phyloP scores from a whole-genome alignment of 92 coral and sea anemone genomes.

The Zoanthus sociatus region DNA sequence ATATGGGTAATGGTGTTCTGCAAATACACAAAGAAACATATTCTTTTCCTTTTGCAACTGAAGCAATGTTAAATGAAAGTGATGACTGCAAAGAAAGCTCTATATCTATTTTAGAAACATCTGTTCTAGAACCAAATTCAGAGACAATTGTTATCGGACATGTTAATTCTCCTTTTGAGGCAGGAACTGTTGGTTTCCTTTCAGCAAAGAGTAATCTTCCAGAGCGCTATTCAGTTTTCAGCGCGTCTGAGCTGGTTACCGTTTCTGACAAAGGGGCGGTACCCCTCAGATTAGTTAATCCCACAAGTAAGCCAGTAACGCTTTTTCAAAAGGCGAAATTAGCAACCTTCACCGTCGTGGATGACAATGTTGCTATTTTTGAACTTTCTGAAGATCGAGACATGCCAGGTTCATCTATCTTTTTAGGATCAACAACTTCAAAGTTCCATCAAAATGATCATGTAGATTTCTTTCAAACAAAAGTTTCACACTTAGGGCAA shows the following conservation, averaged over 20 bases:
- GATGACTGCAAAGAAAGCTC: not conserved
- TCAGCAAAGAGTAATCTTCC: not conserved
- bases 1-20: not conserved
- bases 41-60: constrained; percentile 15
- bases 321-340: constrained; percentile 49
- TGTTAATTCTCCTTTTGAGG: not conserved
- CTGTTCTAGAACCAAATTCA: not conserved
- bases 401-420: no score
- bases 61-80: not conserved
- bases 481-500: not conserved
- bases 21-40: not conserved
- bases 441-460: not conserved
- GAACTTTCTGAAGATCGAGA: no score
- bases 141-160: not conserved
- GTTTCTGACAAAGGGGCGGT: constrained; percentile 36
- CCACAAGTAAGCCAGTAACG: constrained; percentile 35
- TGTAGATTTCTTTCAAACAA: not conserved
- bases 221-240: constrained; percentile 42
- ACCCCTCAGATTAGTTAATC: constrained; percentile 60
- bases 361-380: not conserved
- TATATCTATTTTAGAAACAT: not conserved
- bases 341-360: constrained; percentile 32
- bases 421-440: no score
- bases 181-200: constrained; percentile 12
- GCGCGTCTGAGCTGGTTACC: constrained; percentile 42